Evolutionary conservation across 2,797 vertebrate genomes (phyloP).

Genomic region (Australoheros facetus): DNA sequence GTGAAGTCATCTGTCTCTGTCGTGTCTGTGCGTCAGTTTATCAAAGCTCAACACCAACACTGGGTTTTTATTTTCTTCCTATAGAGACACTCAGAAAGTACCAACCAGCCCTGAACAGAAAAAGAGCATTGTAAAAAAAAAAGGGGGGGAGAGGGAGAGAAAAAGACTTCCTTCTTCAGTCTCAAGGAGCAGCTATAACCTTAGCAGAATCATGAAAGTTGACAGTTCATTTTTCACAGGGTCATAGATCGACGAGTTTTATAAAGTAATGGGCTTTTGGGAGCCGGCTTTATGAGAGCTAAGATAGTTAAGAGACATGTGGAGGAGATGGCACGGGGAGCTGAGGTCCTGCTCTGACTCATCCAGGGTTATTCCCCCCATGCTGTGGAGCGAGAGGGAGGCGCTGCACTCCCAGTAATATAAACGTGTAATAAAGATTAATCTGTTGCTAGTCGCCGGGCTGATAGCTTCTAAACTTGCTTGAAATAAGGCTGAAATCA

Average conservation of each 20-base stretch:
- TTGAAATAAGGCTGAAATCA: slow-evolving; percentile 86
- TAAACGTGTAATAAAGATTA: slow-evolving; percentile 89
- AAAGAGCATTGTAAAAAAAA: slow-evolving; percentile 57
- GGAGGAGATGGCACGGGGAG: slow-evolving; percentile 77
- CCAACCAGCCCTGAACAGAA: slow-evolving; percentile 56
- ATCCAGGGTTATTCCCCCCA: slow-evolving; percentile 80
- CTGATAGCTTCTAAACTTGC: slow-evolving; percentile 86
- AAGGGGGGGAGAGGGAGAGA: neutral
- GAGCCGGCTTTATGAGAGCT: slow-evolving; percentile 86
- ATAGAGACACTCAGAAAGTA: slow-evolving; percentile 32
- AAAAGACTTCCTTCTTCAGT: slow-evolving; percentile 67
- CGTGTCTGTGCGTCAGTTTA: neutral
- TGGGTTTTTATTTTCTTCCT: slow-evolving; percentile 50
- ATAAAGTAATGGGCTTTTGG: slow-evolving; percentile 88
- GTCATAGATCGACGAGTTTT: slow-evolving; percentile 85
- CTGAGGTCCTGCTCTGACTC: slow-evolving; percentile 81
- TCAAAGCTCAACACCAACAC: slow-evolving; percentile 27
- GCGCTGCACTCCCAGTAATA: slow-evolving; percentile 81
- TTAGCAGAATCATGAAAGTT: slow-evolving; percentile 87
- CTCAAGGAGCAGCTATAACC: slow-evolving; percentile 83
- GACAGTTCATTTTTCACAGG: slow-evolving; percentile 89
- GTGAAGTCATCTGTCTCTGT: neutral
- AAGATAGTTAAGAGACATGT: slow-evolving; percentile 87
- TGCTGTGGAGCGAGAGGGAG: slow-evolving; percentile 71
- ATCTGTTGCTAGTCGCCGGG: slow-evolving; percentile 84